Evolutionary conservation across 2,888 invertebrate genomes (phyloP).

Genomic region (Polymixis flavicincta): DNA sequence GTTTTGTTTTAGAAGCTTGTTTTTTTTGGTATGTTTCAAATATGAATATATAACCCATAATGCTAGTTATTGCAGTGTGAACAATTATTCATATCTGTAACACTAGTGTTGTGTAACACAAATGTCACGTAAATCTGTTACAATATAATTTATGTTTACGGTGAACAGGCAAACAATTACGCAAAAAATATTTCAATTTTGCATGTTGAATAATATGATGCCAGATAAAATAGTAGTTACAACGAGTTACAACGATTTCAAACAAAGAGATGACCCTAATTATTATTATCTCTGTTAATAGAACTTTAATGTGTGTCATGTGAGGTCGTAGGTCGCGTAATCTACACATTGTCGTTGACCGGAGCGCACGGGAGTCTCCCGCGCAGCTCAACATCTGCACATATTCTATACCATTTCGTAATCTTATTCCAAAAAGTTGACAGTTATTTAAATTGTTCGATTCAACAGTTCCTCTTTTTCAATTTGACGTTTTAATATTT

Average conservation of each 20-base stretch:
- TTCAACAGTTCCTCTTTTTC: slow-evolving; percentile 1
- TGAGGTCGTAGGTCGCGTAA: slow-evolving; percentile 81
- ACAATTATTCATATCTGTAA: not conserved
- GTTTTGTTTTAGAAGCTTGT: not conserved
- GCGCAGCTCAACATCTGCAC: slow-evolving; percentile 38
- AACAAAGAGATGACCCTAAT: slow-evolving; percentile 82
- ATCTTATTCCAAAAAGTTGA: slow-evolving; percentile 22
- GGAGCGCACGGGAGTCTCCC: slow-evolving; percentile 73
- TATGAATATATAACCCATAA: no score
- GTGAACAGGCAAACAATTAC: slow-evolving; percentile 9
- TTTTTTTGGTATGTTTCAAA: not conserved
- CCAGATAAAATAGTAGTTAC: slow-evolving; percentile 24
- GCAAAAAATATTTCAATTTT: slow-evolving; percentile 14
- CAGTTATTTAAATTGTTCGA: slow-evolving; percentile 27
- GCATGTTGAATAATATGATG: not conserved
- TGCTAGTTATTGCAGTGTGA: not conserved
- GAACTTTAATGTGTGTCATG: slow-evolving; percentile 86
- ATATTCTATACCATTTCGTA: slow-evolving; percentile 5
- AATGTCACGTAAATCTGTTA: not conserved
- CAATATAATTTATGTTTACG: not conserved
- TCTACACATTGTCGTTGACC: slow-evolving; percentile 75
- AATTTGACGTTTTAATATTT: slow-evolving; percentile 28
- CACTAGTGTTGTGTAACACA: no score
- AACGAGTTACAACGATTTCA: slow-evolving; percentile 24
- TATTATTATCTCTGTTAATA: slow-evolving; percentile 83